Base-by-base conservation (phyloP, 2,797 vertebrate genomes). In the Takifugu rubripes region DNA sequence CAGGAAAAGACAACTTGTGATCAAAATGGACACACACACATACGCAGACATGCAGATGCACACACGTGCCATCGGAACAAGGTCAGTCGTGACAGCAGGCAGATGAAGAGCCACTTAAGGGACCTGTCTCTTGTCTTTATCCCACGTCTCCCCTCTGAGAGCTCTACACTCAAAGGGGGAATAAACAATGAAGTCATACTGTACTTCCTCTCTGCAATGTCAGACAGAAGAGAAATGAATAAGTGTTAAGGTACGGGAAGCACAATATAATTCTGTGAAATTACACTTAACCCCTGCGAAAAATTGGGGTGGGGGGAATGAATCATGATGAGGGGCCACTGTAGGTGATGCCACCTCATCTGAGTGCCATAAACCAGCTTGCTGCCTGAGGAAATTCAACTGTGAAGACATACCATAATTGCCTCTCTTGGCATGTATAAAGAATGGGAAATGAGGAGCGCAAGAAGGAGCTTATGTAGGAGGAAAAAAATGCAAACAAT, bases 71-170 rank as follows among this genome's bases (percentile, higher is more conserved):
- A 76, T 79, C 76, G 65, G 56, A 66, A 54, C 77, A 87, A 84
- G 84, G 83, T 87, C 84, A 85, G 66, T 53, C 44, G 59, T 84
- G 83, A 84, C 83, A 82, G 78, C 68, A 62, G 63, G 75, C 71
- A 81, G 80, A 85, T 86, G 72, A 82, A 87, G 63, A 79, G 65
- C 72, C 76, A 85, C 83, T 84, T 83, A 73, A 54, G 73, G 78
- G 67, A 75, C 67, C 64, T 66, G 78, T 68, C 74, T 72, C 61
- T 73, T 79, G 75, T 84, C 66, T 81, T 77, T 70, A 75, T 70
- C 56, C 75, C 6, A 63, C 51, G 33, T 42, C 25, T 76, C 56
- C 56, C 60, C 58, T 73, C 17, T 71, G 69, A 77, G 62, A 72
- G 64, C 57, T 52, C 55, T 51, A 50, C 24, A 17, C 52, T 80